Percentiles rank a stretch among this genome's conserved stretches.
Evolutionary conservation across 2,797 vertebrate species (phyloP).

Genomic region (Anomalospiza imberbis): DNA sequence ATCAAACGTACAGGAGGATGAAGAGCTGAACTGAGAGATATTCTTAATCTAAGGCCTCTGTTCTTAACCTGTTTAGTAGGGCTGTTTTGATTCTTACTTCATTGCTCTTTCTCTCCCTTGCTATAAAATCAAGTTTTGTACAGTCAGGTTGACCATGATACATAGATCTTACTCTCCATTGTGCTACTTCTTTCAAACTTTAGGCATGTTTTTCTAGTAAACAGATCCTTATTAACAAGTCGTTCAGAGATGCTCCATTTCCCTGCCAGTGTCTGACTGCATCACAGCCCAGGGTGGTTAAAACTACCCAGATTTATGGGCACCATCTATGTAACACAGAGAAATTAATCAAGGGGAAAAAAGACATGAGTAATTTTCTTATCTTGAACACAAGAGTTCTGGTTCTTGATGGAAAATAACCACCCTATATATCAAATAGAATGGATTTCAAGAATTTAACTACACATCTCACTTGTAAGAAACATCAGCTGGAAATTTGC

Average conservation of each 20-base stretch:
- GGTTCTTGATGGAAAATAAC: not conserved
- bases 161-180: not conserved
- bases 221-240: not conserved
- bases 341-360: not conserved
- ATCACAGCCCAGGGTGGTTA: not conserved
- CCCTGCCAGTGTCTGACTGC: not conserved
- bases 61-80: not conserved
- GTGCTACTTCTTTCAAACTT: not conserved
- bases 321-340: not conserved
- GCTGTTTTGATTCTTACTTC: not conserved
- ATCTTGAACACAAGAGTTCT: not conserved
- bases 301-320: not conserved
- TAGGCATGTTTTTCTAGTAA: not conserved
- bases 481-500: not conserved
- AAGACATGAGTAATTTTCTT: rapidly evolving
- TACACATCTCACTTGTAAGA: not conserved
- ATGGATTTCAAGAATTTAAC: not conserved
- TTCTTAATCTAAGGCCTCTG: not conserved
- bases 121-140: not conserved
- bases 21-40: not conserved
- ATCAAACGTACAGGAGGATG: not conserved
- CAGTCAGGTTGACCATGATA: not conserved
- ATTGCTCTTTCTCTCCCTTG: not conserved
- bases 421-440: not conserved
- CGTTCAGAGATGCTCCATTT: not conserved